Base-by-base conservation (phyloP, 2,888 invertebrate genomes). In the Epinotia bilunana region DNA sequence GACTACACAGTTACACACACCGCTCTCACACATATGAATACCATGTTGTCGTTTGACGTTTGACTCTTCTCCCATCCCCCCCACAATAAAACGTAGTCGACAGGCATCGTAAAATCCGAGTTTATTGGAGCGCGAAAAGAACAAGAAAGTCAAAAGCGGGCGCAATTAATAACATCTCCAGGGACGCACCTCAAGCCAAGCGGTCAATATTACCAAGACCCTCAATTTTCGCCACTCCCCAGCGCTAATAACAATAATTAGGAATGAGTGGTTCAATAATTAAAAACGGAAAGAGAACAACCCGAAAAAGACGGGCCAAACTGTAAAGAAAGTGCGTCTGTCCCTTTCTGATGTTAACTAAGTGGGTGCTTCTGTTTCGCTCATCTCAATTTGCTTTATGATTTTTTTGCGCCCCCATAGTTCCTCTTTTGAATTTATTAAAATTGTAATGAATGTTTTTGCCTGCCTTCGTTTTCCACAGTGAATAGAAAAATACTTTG, bases 211-310 rank as follows among this genome's bases (percentile, higher is more conserved):
- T 88, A 85, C 91, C 88, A 83, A 90, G 92, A 89, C 93, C 93
- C 93, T 93, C 93, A 93, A 93, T 93, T 92, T 93, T 92, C 93
- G 91, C 92, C 93, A 91, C 92, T 92, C 93, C 92, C 92, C 87
- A 86, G 86, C 90, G 91, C 94, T 94, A 94, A 94, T 94, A 94
- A 94, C 93, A 94, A 94, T 94, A 94, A 94, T 94, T 94, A 94
- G 94, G 90, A 94, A 94, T 94, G 94, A 94, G 94, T 94, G 94
- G 94, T 94, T 94, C 94, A 92, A 94, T 94, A 94, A 94, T 94
- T 94, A 94, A 94, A 94, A 94, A 94, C 94, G 94, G 94, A 94
- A 93, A 92, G 92, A 91, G 91, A 92, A 91, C 89, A 90, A 89
- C 90, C 88, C 86, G 87, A 87, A 90, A 91, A 92, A 92, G 91